These are phyloP conservation scores for Ips nitidus DNA, from an alignment of 1,140 invertebrate species.

Conservation along the genomic window DNA sequence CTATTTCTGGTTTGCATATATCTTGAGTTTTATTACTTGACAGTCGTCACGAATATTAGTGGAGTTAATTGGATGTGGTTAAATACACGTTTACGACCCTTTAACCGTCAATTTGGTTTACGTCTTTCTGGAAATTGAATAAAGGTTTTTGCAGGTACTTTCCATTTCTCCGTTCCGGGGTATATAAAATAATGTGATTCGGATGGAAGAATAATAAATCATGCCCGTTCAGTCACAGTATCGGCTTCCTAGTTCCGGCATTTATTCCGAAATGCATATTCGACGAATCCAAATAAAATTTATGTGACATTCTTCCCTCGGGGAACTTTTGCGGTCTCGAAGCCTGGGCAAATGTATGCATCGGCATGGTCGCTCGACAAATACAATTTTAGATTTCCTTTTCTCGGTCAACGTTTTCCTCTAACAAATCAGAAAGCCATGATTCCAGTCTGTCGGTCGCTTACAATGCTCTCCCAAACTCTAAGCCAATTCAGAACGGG, in stretches of 20 bases:
- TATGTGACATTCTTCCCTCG: slow-evolving; percentile 9
- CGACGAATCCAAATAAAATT: slow-evolving; percentile 1
- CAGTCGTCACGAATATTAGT: too few species aligned
- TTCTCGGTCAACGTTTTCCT: not conserved
- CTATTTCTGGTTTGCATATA: too few species aligned
- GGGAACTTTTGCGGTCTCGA: slow-evolving; percentile 2
- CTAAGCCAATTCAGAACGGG: not conserved
- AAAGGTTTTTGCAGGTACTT: too few species aligned
- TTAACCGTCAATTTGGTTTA: too few species aligned
- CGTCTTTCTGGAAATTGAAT: too few species aligned
- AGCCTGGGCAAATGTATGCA: not conserved
- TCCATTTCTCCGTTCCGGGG: too few species aligned
- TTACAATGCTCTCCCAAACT: not conserved
- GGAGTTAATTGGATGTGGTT: too few species aligned
- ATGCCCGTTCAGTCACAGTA: not conserved
- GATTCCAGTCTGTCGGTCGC: not conserved
- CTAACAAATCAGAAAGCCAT: not conserved
- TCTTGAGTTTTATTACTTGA: too few species aligned
- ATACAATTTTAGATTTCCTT: not conserved
- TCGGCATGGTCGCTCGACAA: not conserved
- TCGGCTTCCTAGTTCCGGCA: slow-evolving; percentile 4
- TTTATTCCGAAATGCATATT: slow-evolving; percentile 14
- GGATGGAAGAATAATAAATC: slow-evolving; percentile 6
- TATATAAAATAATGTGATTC: not conserved
- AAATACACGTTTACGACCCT: too few species aligned